A percentile compares a stretch with the other conserved stretches of the same genome.
These are phyloP conservation scores for Hydriomena furcata DNA, from an alignment of 2,888 invertebrate genomes.

Conservation along the genomic window DNA sequence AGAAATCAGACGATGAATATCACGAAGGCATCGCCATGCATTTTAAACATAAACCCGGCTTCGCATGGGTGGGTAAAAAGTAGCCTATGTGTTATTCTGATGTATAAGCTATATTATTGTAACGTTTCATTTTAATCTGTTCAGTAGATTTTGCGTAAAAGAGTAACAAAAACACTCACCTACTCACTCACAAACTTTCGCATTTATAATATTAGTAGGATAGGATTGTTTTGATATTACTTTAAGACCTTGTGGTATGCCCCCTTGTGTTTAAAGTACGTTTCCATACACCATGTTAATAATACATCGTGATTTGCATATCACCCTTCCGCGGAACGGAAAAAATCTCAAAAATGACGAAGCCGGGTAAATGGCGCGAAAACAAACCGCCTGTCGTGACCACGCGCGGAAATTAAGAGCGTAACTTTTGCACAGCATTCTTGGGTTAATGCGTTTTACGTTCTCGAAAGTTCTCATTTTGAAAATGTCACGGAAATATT, in stretches of 20 bases:
- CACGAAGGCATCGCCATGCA: background rate
- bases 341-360: conserved; percentile 73
- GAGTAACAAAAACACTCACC: too few relatives aligned
- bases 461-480: conserved; percentile 26
- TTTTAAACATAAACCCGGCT: background rate
- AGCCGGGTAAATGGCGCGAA: conserved; percentile 76
- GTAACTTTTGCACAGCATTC: conserved; percentile 38
- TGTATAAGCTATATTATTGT: too few relatives aligned
- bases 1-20: background rate
- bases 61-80: too few relatives aligned
- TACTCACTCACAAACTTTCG: too few relatives aligned
- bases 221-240: too few relatives aligned
- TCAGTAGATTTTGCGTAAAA: too few relatives aligned
- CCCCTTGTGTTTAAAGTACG: background rate
- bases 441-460: conserved; percentile 39
- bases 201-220: too few relatives aligned
- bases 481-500: conserved; percentile 15
- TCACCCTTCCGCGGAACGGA: conserved; percentile 44
- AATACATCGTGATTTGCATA: conserved; percentile 73
- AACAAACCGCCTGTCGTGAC: conserved; percentile 63
- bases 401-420: conserved; percentile 54
- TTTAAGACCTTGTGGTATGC: too few relatives aligned
- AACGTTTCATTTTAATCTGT: too few relatives aligned
- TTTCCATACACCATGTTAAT: conserved; percentile 39
- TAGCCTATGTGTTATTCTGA: too few relatives aligned